Conservation (phyloP, 2,113 vertebrate genomes). For the Passer domesticus region DNA sequence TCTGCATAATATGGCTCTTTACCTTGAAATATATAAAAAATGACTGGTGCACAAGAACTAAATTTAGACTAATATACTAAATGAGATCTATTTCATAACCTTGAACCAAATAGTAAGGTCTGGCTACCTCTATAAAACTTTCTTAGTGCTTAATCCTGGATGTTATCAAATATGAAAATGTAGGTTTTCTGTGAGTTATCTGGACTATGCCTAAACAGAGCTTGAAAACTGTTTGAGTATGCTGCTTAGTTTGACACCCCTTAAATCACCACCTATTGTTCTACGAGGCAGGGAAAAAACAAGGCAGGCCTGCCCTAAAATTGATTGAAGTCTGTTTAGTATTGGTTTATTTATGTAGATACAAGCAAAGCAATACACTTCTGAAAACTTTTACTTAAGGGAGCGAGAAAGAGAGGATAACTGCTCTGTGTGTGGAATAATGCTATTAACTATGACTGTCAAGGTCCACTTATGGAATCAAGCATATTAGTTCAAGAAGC, state of each 20-base stretch:
- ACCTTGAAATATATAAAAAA: background rate
- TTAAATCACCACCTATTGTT: background rate
- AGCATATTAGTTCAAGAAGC: background rate
- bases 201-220: background rate
- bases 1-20: background rate
- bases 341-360: background rate
- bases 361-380: background rate
- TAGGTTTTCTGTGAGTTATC: background rate
- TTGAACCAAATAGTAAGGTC: background rate
- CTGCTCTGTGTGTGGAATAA: background rate
- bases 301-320: background rate
- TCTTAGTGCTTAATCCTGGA: background rate
- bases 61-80: background rate
- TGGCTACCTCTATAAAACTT: background rate
- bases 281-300: background rate
- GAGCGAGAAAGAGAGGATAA: background rate
- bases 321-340: background rate
- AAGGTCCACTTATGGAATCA: background rate
- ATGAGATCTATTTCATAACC: background rate
- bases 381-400: background rate
- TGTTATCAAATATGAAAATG: accelerated
- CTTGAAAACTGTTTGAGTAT: background rate
- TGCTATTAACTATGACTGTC: background rate
- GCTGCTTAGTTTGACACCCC: accelerated
- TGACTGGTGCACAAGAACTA: background rate